Evolutionary conservation across 2,113 vertebrate species (phyloP), one percentile per base, ranked within the genome.

Genomic region (Varanus salvator): DNA sequence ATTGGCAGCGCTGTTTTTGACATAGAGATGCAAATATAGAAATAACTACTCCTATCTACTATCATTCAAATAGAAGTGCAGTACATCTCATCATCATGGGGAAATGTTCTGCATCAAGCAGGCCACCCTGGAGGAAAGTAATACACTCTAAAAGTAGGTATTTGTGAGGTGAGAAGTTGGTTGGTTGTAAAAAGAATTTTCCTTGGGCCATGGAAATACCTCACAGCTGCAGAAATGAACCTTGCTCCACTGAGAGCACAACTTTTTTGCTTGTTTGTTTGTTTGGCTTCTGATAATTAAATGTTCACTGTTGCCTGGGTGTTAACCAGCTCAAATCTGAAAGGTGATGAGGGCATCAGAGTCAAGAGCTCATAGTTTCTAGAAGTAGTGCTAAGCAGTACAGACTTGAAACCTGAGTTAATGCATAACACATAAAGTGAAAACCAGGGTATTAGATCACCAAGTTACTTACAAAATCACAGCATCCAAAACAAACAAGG

Each of bases 381-480:
- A 76, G 68, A 86, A 91, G 86, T n/a, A 71, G 60, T 85, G 52
- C 52, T 88, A 54, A 31, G 75, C 17, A 86, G 69, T 75, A 87
- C 0, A 0, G 82, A 77, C 71, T 1, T n/a, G 76, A 89, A 68
- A 90, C 89, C 87, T 52, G 72, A 94, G 97, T 97, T 97, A 97
- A 97, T 97, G 19, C 93, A 19, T 97, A 97, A 97, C 93, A 0
- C 93, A 89, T 0, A 0, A 92, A 64, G 92, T 94, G 93, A 92
- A 97, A 94, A 95, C 80, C 6, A 29, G 90, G 91, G 88, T 91
- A 84, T 89, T 92, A 94, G 94, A 91, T 92, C 94, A 93, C 90
- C 85, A 91, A 93, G 96, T 96, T 31, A 94, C 92, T 93, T 68
- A 89, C 88, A 95, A 92, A 96, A 96, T 78, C 68, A 81, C 71